phyloP scores from a whole-genome alignment of 2,888 invertebrate genomes.

The Tenthredo scrophulariae region DNA sequence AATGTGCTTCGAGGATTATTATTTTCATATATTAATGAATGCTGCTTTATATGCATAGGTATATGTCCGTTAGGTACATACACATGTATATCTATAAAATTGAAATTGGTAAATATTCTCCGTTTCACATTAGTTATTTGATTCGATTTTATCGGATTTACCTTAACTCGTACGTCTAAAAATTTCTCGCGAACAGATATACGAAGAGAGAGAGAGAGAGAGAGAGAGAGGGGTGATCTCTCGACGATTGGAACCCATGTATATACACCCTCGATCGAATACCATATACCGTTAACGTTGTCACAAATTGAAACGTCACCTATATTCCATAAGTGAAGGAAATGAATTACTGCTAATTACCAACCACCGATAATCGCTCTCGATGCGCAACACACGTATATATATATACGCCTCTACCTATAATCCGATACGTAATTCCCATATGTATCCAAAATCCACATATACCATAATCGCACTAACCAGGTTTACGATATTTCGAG shows the following conservation, averaged over 20 bases:
- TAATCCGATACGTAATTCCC: neutral
- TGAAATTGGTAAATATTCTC: too few relatives aligned
- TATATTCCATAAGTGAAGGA: constrained; percentile 21
- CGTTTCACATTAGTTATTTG: too few relatives aligned
- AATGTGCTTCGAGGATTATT: neutral
- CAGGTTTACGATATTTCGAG: neutral
- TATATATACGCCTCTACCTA: neutral
- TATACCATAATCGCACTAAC: neutral
- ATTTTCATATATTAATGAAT: neutral
- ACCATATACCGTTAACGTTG: neutral
- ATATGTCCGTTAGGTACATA: too few relatives aligned
- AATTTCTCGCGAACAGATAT: neutral
- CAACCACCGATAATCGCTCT: constrained; percentile 14
- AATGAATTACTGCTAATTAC: constrained; percentile 42
- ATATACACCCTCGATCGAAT: neutral
- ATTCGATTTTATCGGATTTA: neutral
- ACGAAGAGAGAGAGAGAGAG: neutral
- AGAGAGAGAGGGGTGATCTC: neutral
- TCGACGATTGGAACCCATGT: neutral
- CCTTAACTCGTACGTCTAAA: neutral
- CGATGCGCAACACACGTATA: neutral
- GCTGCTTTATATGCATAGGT: too few relatives aligned
- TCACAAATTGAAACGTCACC: constrained; percentile 38
- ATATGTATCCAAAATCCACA: neutral
- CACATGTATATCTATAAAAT: too few relatives aligned